These are phyloP conservation scores for Mungos mungo DNA, from an alignment of 2,113 vertebrate genomes.

Conservation along the genomic window DNA sequence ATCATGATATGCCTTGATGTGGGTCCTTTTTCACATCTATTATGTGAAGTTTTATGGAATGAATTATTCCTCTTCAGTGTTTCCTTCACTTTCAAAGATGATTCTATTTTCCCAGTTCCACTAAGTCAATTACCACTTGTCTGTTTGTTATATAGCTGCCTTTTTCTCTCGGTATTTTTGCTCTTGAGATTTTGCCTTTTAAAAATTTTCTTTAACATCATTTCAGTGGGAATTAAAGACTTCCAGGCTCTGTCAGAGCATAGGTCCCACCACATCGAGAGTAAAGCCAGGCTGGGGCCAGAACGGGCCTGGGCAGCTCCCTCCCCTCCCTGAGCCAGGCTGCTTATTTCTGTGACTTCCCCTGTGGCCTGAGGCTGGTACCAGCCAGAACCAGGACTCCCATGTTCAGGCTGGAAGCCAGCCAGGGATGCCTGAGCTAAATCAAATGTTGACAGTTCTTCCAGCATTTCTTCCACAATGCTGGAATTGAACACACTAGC, in stretches of 20 bases:
- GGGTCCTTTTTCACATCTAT: background rate
- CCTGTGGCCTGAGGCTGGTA: constrained; percentile 47
- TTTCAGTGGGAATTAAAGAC: background rate
- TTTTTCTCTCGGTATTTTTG: background rate
- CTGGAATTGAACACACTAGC: constrained; percentile 91
- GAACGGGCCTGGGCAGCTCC: background rate
- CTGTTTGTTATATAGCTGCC: background rate
- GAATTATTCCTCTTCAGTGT: background rate
- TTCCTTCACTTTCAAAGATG: background rate
- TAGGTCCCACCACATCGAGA: background rate
- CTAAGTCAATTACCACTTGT: background rate
- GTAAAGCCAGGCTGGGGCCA: background rate
- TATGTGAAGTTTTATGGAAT: background rate
- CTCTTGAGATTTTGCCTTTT: background rate
- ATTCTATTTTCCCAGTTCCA: background rate
- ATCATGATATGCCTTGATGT: background rate
- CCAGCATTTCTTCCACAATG: constrained; percentile 90
- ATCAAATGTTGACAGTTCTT: constrained; percentile 69
- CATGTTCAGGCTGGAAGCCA: constrained; percentile 38
- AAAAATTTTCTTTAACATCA: background rate
- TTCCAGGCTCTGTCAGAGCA: background rate
- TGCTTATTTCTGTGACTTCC: constrained; percentile 11
- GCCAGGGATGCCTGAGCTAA: constrained; percentile 54
- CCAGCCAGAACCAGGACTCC: constrained; percentile 65
- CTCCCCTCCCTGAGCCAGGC: background rate